Conservation (phyloP, 2,113 vertebrate species). For the Aldabrachelys gigantea region DNA sequence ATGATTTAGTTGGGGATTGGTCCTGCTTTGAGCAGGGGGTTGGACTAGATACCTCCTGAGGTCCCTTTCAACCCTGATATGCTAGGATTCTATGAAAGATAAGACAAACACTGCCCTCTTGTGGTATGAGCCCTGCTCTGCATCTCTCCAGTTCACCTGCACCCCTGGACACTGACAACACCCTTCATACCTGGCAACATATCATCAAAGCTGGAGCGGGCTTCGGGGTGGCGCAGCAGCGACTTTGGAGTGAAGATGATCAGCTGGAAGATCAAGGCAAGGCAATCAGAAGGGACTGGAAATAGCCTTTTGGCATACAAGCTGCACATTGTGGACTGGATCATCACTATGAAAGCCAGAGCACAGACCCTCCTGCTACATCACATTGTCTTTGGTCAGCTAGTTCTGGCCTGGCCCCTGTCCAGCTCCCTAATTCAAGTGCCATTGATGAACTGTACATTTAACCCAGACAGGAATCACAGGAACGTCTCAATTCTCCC, state of each 20-base stretch:
- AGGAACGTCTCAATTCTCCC: not conserved
- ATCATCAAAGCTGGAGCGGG: constrained; percentile 91
- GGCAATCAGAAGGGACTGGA: not conserved
- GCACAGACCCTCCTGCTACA: not conserved
- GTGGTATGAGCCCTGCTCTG: rapidly evolving
- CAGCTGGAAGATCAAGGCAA: constrained; percentile 77
- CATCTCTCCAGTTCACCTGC: not conserved
- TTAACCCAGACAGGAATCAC: not conserved
- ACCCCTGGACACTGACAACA: rapidly evolving
- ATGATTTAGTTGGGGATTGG: no score
- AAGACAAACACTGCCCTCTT: rapidly evolving
- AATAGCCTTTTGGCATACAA: not conserved
- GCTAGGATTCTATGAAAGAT: not conserved
- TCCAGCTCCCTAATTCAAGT: not conserved
- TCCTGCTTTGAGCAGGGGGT: no score
- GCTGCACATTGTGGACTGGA: not conserved
- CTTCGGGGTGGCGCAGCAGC: constrained; percentile 91
- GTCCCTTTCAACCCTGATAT: no score
- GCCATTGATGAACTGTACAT: not conserved
- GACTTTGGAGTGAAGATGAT: constrained; percentile 96
- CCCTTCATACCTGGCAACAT: constrained; percentile 87
- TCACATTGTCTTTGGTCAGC: not conserved
- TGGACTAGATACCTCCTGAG: no score
- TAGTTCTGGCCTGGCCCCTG: not conserved
- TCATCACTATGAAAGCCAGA: rapidly evolving